Evolutionary conservation across 2,113 vertebrate genomes (phyloP).

Genomic region (Phodopus roborovskii): DNA sequence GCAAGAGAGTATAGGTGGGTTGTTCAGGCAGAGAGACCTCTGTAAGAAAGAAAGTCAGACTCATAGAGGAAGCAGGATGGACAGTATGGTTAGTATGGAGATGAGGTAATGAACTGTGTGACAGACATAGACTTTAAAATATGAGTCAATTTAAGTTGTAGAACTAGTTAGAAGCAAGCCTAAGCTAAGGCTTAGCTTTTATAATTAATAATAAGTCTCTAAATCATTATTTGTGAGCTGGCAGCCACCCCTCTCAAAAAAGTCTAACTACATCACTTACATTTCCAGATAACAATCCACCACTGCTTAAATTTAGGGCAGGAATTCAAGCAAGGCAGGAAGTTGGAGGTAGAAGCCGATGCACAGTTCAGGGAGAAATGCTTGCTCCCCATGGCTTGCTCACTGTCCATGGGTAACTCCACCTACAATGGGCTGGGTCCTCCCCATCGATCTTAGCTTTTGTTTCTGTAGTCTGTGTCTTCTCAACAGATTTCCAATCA

Average conservation of each 20-base stretch:
- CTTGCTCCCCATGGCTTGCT: not conserved
- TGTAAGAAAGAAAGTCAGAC: too few relatives aligned
- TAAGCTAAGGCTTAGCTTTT: not conserved
- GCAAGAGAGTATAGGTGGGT: too few relatives aligned
- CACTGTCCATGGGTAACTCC: not conserved
- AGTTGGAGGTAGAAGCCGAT: not conserved
- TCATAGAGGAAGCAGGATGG: too few relatives aligned
- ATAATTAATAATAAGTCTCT: not conserved
- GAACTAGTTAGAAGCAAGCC: too few relatives aligned
- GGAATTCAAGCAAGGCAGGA: not conserved
- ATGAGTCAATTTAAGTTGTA: too few relatives aligned
- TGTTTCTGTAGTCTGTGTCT: not conserved
- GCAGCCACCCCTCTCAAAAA: not conserved
- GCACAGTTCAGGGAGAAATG: not conserved
- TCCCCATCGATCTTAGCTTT: not conserved
- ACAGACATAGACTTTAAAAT: too few relatives aligned
- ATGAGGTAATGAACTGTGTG: too few relatives aligned
- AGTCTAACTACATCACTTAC: not conserved
- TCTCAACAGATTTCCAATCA: not conserved
- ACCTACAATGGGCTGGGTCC: not conserved
- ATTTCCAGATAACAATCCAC: not conserved
- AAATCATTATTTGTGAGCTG: not conserved
- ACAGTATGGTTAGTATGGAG: too few relatives aligned
- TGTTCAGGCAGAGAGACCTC: too few relatives aligned
- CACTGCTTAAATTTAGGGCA: not conserved